These are phyloP conservation scores for Myotis lucifugus DNA, from an alignment of 2,113 vertebrate genomes.

Conservation along the genomic window DNA sequence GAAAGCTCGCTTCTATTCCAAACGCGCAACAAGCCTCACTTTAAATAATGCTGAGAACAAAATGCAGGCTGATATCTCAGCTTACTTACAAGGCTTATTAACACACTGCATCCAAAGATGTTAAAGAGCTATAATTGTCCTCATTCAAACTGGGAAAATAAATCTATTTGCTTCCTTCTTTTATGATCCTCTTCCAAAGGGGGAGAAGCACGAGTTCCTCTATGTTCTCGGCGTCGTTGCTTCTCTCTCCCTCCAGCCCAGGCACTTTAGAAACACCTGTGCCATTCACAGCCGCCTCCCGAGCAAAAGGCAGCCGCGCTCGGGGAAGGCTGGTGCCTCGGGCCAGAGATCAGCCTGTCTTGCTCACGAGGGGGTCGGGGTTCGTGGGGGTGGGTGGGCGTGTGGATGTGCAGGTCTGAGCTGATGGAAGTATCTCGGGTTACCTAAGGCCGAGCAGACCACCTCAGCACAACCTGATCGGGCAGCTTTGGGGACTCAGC, in stretches of 20 bases:
- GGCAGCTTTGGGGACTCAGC: constrained; percentile 70
- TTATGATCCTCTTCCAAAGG: constrained; percentile 72
- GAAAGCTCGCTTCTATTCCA: constrained; percentile 57
- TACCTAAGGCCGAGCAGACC: constrained; percentile 78
- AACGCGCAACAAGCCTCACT: constrained; percentile 63
- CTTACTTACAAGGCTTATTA: constrained; percentile 78
- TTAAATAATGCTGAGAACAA: constrained; percentile 78
- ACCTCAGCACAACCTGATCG: constrained; percentile 67
- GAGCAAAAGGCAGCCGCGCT: constrained; percentile 80
- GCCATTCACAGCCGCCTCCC: constrained; percentile 84
- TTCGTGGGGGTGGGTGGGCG: constrained; percentile 58
- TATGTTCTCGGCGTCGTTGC: constrained; percentile 66
- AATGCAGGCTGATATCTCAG: constrained; percentile 79
- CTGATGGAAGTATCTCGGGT: constrained; percentile 72
- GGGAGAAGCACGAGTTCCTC: constrained; percentile 77
- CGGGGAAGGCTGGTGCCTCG: constrained; percentile 69
- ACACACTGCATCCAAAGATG: constrained; percentile 77
- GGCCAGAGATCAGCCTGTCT: constrained; percentile 75
- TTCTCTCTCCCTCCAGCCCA: constrained; percentile 66
- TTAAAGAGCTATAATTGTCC: constrained; percentile 80
- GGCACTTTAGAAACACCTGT: constrained; percentile 86
- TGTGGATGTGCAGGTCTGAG: constrained; percentile 69
- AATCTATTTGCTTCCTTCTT: constrained; percentile 77
- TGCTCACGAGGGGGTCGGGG: constrained; percentile 54
- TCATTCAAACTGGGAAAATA: constrained; percentile 81